Conservation (phyloP, 92 coral and sea anemone genomes). For the Parazoanthus swiftii region DNA sequence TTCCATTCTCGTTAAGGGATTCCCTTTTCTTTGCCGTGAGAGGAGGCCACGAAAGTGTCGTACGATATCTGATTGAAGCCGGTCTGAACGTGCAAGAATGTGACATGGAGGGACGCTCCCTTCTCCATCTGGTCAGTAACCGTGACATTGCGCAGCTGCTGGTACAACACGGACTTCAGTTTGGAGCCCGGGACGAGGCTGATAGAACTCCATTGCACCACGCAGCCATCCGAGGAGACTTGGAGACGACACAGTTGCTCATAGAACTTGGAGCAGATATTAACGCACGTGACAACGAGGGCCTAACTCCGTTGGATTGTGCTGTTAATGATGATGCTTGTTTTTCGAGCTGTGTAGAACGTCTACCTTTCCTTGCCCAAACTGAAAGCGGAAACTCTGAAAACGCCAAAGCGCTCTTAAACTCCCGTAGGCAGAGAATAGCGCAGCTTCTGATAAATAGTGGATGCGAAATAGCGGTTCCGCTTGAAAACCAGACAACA, state of each 20-base stretch:
- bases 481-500: constrained; percentile 30
- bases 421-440: constrained; percentile 28
- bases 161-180: constrained; percentile 21
- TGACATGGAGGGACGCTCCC: constrained; percentile 19
- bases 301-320: constrained; percentile 34
- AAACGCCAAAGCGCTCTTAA: not conserved
- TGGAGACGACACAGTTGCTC: constrained; percentile 17
- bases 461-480: constrained; percentile 21
- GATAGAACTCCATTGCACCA: constrained; percentile 25
- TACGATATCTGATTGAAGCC: constrained; percentile 22
- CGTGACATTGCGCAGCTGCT: constrained; percentile 3
- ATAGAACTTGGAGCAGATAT: constrained; percentile 25
- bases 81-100: constrained; percentile 11
- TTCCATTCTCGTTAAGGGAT: not conserved
- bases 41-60: constrained; percentile 14
- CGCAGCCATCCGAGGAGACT: constrained; percentile 26
- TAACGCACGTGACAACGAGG: constrained; percentile 21
- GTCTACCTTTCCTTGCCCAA: constrained; percentile 27
- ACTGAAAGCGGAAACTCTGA: not conserved
- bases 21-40: constrained; percentile 21
- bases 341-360: constrained; percentile 14
- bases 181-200: not conserved
- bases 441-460: constrained; percentile 32
- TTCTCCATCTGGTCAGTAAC: constrained; percentile 27
- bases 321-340: constrained; percentile 30